Evolutionary conservation across 92 coral and sea anemone genomes (phyloP), one percentile per base, ranked within the genome.

Genomic region (Virgularia gustaviana): DNA sequence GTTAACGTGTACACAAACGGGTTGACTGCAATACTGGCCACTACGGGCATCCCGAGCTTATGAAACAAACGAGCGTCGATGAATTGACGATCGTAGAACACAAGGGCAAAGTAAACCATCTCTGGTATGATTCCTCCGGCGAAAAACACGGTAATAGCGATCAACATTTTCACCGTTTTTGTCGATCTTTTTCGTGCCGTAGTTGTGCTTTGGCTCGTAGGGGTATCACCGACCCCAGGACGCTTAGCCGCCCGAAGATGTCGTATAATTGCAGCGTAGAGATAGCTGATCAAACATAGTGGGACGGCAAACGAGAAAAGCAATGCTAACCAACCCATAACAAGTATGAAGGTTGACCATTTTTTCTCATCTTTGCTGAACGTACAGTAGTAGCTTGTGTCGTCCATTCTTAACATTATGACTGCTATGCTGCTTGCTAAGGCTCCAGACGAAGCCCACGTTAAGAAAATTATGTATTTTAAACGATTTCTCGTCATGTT

Each of bases 1-100:
- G 35, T 43, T 37, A 65, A 49, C 31, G 72, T 65, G n/a, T 65
- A 65, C 20, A 43, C 18, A 12, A 65, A 29, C 72, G 72, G 72
- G 20, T 65, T 65, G 28, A 65, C 38, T 2, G 72, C 72, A 16
- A 39, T 65, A 0, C 11, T 65, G 0, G 55, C 72, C 36, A 65
- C 56, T 7, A 56, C 44, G 41, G 72, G 72, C 8, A 65, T 25
- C 2, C 72, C 72, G 12, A 65, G 27, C 30, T 65, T 65, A 20
- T 20, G 44, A 42, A 42, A 65, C 72, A 65, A 32, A 11, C 19
- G n/a, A 41, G 72, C 24, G 31, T 65, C 72, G 72, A 65, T 15
- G 27, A 8, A 65, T 43, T 7, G 9, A 22, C 55, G 49, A 16
- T 43, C 72, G 35, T 29, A 27, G 12, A 65, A 28, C 30, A 65